A percentile compares a stretch with the other conserved stretches of the same genome.
phyloP scores from a whole-genome alignment of 2,113 vertebrate species.

The Clarias macrocephalus region DNA sequence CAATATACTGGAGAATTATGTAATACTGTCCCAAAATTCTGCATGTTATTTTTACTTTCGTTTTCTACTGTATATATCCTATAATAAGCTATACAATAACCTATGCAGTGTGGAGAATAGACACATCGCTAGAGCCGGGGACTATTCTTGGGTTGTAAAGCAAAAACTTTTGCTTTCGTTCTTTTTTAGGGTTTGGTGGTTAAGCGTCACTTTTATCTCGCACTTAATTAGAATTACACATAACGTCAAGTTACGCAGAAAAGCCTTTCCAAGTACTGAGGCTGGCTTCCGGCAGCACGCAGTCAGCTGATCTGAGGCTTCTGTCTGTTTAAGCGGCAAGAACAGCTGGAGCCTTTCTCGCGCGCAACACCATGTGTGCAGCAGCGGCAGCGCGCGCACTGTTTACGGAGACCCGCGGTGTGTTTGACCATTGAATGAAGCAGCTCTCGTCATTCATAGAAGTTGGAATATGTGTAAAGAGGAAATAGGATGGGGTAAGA shows the following conservation, averaged over 20 bases:
- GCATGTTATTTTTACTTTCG: neutral
- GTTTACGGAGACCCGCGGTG: neutral
- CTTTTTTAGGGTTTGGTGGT: conserved; percentile 52
- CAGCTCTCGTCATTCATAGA: conserved; percentile 42
- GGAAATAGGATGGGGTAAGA: conserved; percentile 42
- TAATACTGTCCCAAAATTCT: neutral
- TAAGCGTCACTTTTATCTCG: conserved; percentile 51
- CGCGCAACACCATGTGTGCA: neutral
- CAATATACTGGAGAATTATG: neutral
- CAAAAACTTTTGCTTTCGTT: conserved; percentile 50
- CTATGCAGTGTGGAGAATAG: neutral
- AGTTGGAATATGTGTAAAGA: conserved; percentile 35
- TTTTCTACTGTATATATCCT: too few relatives aligned
- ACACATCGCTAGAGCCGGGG: neutral
- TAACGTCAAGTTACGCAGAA: conserved; percentile 44
- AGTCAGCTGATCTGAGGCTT: conserved; percentile 47
- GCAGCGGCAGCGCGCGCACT: neutral
- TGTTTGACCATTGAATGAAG: conserved; percentile 44
- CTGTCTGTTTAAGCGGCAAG: conserved; percentile 29
- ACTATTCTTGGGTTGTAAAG: conserved; percentile 22
- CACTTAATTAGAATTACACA: conserved; percentile 54
- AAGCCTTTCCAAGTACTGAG: conserved; percentile 53
- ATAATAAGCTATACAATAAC: neutral
- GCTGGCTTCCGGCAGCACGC: conserved; percentile 43
- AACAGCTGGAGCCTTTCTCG: conserved; percentile 2